Conservation (phyloP, 2,888 invertebrate species). For the Brachypalpus laphriformis region DNA sequence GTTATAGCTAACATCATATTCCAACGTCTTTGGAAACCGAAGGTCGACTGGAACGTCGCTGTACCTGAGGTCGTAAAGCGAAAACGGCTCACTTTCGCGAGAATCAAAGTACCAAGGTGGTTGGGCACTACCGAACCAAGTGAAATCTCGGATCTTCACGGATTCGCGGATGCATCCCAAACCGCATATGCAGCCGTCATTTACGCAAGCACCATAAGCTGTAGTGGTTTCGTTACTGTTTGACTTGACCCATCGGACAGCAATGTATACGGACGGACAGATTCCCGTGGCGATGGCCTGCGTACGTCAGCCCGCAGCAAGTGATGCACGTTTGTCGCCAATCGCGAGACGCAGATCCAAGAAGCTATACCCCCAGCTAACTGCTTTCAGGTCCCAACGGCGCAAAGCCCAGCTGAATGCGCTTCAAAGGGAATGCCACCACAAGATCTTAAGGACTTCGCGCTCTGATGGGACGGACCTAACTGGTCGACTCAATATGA, state of each 20-base stretch:
- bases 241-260: neutral
- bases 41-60: neutral
- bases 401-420: constrained; percentile 12
- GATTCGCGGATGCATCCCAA: constrained; percentile 23
- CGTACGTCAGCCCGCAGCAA: neutral
- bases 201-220: constrained; percentile 2
- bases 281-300: neutral
- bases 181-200: constrained; percentile 13
- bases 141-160: constrained; percentile 1
- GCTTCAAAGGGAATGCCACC: constrained; percentile 3
- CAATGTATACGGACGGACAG: constrained; percentile 14
- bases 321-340: constrained; percentile 9
- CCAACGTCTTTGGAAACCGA: no score
- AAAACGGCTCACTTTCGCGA: neutral
- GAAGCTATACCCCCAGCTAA: neutral
- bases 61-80: neutral
- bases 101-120: constrained; percentile 16
- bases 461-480: no score
- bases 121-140: neutral
- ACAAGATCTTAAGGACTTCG: no score
- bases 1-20: neutral
- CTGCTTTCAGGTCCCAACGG: constrained; percentile 3
- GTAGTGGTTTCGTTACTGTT: neutral
- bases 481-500: no score
- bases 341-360: constrained; percentile 1